A percentile compares a stretch with the other conserved stretches of the same genome.
These are phyloP conservation scores for Cyphomyrmex costatus DNA, from an alignment of 1,140 invertebrate species.

Conservation along the genomic window DNA sequence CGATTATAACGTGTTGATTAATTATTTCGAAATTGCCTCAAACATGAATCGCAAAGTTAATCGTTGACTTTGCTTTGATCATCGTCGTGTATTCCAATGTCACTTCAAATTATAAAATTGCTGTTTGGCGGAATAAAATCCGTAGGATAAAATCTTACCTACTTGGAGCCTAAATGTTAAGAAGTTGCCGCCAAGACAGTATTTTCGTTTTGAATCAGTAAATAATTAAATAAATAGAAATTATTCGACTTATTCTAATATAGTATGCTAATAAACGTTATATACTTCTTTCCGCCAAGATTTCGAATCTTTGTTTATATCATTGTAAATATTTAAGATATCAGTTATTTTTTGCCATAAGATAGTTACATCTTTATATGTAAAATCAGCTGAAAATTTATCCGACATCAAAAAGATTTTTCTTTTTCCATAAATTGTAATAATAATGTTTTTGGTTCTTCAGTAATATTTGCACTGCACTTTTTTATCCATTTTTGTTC, in stretches of 20 bases:
- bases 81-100: neutral
- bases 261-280: no score
- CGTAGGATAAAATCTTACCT: no score
- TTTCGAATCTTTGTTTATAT: no score
- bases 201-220: no score
- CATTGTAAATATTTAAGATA: conserved; percentile 35
- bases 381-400: conserved; percentile 26
- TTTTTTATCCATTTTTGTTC: neutral
- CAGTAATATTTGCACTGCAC: conserved; percentile 3
- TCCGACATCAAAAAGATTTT: conserved; percentile 1
- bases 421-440: conserved; percentile 19
- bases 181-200: no score
- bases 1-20: conserved; percentile 82
- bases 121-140: no score
- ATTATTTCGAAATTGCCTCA: conserved; percentile 77
- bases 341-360: neutral
- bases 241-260: no score
- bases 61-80: conserved; percentile 13
- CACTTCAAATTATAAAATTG: neutral
- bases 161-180: no score
- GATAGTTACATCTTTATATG: conserved; percentile 22
- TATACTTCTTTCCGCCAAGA: no score
- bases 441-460: conserved; percentile 25
- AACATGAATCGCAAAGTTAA: neutral
- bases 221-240: no score